Conservation (phyloP, 1,140 invertebrate species). For the Coenobita brevimanus region DNA sequence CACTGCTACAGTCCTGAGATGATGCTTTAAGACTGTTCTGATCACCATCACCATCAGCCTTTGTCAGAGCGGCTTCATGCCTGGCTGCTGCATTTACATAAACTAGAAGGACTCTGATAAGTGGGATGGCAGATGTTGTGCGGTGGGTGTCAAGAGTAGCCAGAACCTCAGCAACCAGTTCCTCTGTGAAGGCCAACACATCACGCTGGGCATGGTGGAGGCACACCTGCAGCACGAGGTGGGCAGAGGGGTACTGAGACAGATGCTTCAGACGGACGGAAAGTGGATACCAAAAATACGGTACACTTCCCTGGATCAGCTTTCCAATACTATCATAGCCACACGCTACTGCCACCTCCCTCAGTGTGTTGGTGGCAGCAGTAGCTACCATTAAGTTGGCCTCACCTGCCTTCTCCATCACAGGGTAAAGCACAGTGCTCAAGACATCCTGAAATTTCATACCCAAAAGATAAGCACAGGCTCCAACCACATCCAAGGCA, state of each 20-base stretch:
- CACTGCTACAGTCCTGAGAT: no score
- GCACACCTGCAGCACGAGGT: constrained; percentile 47
- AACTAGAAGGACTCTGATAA: constrained; percentile 37
- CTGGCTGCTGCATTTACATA: constrained; percentile 25
- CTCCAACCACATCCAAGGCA: constrained; percentile 38
- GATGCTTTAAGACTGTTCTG: no score
- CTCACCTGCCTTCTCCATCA: constrained; percentile 59
- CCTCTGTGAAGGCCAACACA: constrained; percentile 38
- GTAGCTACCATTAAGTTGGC: constrained; percentile 43
- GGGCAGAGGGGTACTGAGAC: constrained; percentile 45
- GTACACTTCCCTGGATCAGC: constrained; percentile 47
- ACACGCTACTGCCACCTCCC: constrained; percentile 42
- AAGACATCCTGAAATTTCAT: constrained; percentile 43
- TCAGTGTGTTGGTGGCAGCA: constrained; percentile 37
- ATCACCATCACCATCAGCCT: no score
- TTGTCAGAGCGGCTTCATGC: constrained; percentile 4
- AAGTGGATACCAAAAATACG: constrained; percentile 61
- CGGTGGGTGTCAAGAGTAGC: constrained; percentile 18
- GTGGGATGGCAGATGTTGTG: constrained; percentile 3
- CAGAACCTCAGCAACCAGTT: constrained; percentile 35
- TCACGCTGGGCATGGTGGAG: constrained; percentile 40
- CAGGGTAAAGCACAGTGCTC: constrained; percentile 47
- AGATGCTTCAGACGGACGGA: constrained; percentile 44
- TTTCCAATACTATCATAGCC: constrained; percentile 25
- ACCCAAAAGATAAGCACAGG: constrained; percentile 41